These are phyloP conservation scores for Thalassarche chlororhynchos DNA, from an alignment of 2,113 vertebrate genomes.

Conservation along the genomic window DNA sequence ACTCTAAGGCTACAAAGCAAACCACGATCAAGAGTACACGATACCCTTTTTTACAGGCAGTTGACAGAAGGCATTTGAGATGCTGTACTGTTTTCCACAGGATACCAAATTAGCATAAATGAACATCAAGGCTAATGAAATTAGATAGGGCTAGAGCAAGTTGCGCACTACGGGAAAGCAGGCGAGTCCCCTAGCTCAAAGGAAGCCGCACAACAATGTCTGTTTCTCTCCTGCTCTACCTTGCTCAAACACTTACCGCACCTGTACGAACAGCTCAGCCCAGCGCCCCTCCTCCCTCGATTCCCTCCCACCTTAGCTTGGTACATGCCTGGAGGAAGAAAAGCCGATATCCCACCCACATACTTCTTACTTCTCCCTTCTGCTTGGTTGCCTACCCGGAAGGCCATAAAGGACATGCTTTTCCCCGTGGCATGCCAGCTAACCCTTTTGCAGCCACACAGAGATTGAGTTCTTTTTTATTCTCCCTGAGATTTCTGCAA, in stretches of 20 bases:
- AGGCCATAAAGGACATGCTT: neutral
- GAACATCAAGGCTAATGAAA: neutral
- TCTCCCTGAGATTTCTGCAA: neutral
- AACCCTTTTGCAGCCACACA: neutral
- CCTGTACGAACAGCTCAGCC: neutral
- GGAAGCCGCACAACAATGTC: neutral
- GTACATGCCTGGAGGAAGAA: neutral
- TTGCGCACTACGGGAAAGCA: rapidly evolving
- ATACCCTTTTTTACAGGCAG: neutral
- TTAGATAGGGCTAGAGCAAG: neutral
- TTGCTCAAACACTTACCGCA: neutral
- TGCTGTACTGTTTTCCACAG: neutral
- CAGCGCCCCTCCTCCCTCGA: rapidly evolving
- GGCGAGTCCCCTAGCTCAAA: neutral
- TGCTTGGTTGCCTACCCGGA: neutral
- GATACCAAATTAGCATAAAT: neutral
- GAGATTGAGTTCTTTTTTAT: neutral
- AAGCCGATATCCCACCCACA: neutral
- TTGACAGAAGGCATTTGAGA: neutral
- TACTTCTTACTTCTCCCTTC: neutral
- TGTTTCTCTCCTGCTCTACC: neutral
- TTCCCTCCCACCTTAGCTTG: neutral
- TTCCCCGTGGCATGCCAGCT: neutral
- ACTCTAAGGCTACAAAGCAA: neutral
- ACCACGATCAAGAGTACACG: neutral